Evolutionary conservation across 1,140 invertebrate species (phyloP).

Genomic region (Nixonia krombeini): DNA sequence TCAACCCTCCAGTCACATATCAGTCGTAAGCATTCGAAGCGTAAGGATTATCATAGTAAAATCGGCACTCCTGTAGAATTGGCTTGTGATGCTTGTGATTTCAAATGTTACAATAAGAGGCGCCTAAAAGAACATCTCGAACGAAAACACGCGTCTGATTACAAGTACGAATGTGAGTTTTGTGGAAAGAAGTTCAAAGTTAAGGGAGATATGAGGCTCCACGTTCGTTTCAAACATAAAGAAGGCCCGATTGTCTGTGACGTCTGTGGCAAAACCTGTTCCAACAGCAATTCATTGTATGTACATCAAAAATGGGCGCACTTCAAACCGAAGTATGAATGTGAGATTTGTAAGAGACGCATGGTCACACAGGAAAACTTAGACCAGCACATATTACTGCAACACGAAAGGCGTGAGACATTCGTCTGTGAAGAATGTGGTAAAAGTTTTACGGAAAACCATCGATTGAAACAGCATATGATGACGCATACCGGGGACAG

Average conservation of each 20-base stretch:
- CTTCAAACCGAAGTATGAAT: conserved; percentile 60
- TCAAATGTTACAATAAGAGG: conserved; percentile 65
- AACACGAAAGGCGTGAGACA: conserved; percentile 66
- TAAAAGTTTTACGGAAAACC: conserved; percentile 74
- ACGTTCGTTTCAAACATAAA: conserved; percentile 67
- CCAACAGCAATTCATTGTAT: conserved; percentile 54
- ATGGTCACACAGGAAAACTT: conserved; percentile 69
- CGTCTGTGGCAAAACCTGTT: conserved; percentile 68
- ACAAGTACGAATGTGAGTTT: conserved; percentile 54
- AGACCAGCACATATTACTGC: conserved; percentile 69
- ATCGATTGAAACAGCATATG: conserved; percentile 76
- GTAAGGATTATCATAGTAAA: conserved; percentile 6
- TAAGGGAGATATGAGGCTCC: conserved; percentile 64
- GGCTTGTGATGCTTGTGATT: conserved; percentile 55
- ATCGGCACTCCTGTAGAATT: conserved; percentile 10
- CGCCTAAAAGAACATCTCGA: conserved; percentile 75
- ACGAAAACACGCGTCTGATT: conserved; percentile 53
- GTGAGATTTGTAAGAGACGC: conserved; percentile 61
- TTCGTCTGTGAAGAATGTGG: conserved; percentile 74
- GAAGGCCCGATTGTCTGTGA: conserved; percentile 70
- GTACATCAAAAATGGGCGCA: conserved; percentile 61
- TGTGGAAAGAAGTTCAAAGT: conserved; percentile 74
- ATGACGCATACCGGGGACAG: conserved; percentile 76
- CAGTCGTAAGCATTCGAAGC: conserved; percentile 59
- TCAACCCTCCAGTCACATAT: conserved; percentile 56